These are phyloP conservation scores for Syngnathus rostellatus DNA, from an alignment of 2,797 vertebrate species.

Conservation along the genomic window DNA sequence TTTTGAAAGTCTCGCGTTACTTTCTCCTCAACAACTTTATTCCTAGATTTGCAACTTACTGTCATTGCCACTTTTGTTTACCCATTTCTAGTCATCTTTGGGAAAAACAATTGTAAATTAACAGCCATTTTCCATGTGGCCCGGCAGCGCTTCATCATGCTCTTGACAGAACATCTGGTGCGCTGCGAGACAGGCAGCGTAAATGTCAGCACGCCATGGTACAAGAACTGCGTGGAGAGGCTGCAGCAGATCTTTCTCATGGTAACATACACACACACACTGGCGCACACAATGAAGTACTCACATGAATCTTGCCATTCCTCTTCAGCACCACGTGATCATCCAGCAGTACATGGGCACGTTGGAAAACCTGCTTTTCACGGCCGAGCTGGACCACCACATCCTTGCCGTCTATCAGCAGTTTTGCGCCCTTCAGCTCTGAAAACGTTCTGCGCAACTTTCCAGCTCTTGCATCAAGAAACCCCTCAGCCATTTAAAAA, in stretches of 20 bases:
- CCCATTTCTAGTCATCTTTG: too few species aligned
- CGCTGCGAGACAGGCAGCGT: slow-evolving; percentile 90
- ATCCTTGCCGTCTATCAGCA: slow-evolving; percentile 97
- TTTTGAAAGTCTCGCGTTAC: too few species aligned
- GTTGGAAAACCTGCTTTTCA: slow-evolving; percentile 96
- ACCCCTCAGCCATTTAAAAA: slow-evolving; percentile 15
- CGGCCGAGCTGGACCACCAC: slow-evolving; percentile 92
- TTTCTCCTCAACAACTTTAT: too few species aligned
- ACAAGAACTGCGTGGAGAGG: slow-evolving; percentile 92
- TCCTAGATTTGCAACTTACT: too few species aligned
- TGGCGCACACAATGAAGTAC: neutral
- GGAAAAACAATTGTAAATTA: neutral
- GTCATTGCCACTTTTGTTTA: too few species aligned
- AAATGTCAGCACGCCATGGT: slow-evolving; percentile 90
- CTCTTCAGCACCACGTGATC: slow-evolving; percentile 84
- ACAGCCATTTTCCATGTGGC: neutral
- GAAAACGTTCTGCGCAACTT: slow-evolving; percentile 47
- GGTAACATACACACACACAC: slow-evolving; percentile 57
- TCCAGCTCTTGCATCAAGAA: slow-evolving; percentile 65
- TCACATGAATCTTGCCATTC: neutral
- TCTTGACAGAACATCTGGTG: slow-evolving; percentile 93
- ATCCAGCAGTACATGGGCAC: slow-evolving; percentile 99
- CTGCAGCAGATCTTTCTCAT: slow-evolving; percentile 95
- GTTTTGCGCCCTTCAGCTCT: slow-evolving; percentile 94
- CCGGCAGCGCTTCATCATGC: slow-evolving; percentile 93